Percentiles rank a stretch among this genome's conserved stretches.
phyloP scores from a whole-genome alignment of 64 coral and sea anemone species.

The Montipora sp. region DNA sequence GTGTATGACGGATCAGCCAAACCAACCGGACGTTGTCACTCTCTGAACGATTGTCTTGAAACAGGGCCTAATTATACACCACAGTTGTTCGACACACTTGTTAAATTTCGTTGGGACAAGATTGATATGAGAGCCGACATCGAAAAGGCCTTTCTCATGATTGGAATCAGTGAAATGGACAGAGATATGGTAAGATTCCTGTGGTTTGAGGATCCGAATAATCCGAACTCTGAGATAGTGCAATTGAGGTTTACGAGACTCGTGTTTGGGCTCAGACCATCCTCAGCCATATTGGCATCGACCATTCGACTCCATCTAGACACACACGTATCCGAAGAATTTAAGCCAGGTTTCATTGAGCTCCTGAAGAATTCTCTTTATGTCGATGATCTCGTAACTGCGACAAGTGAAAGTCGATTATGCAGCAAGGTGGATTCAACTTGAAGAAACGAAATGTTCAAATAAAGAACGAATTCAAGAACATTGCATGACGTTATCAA shows the following conservation, averaged over 20 bases:
- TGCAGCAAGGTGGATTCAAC: too few species aligned
- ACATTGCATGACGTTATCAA: too few species aligned
- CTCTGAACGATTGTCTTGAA: too few species aligned
- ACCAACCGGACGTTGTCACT: too few species aligned
- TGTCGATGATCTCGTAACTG: too few species aligned
- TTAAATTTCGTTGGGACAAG: neutral
- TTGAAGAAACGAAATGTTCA: too few species aligned
- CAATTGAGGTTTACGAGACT: constrained; percentile 4
- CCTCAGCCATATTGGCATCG: neutral
- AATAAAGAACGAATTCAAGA: too few species aligned
- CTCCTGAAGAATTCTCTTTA: too few species aligned
- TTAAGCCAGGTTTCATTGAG: too few species aligned
- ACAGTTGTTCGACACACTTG: neutral
- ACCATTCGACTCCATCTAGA: neutral
- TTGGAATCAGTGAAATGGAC: neutral
- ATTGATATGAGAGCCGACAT: neutral
- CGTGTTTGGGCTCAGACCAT: constrained; percentile 23
- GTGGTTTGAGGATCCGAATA: constrained; percentile 4
- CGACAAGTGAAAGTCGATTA: too few species aligned
- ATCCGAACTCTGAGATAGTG: neutral
- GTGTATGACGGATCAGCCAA: too few species aligned
- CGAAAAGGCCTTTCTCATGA: neutral
- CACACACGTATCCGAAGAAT: too few species aligned
- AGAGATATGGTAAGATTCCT: constrained; percentile 14
- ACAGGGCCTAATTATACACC: neutral